These are phyloP conservation scores for Pseudomyrmex sp. DNA, from an alignment of 1,140 invertebrate genomes.

Conservation along the genomic window DNA sequence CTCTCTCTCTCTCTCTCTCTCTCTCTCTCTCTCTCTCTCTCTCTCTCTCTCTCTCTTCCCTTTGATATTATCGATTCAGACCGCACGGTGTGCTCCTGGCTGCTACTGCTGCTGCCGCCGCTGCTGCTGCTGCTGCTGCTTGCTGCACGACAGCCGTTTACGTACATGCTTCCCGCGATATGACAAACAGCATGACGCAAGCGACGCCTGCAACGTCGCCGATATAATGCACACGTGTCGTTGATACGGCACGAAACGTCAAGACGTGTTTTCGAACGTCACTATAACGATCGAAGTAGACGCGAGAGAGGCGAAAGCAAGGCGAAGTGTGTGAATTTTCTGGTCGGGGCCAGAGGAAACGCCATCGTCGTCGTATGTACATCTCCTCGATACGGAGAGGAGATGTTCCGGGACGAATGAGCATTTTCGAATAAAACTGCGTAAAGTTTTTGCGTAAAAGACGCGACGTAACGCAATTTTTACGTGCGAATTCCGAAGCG, in stretches of 20 bases:
- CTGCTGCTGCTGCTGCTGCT: conserved; percentile 25
- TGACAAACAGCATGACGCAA: conserved; percentile 73
- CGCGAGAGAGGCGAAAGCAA: conserved; percentile 2
- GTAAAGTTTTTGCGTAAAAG: too few relatives aligned
- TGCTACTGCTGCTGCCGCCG: conserved; percentile 49
- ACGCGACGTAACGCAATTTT: too few relatives aligned
- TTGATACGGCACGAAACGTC: conserved; percentile 71
- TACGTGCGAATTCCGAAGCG: too few relatives aligned
- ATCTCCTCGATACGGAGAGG: background rate
- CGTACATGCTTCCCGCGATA: conserved; percentile 69
- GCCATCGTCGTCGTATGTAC: background rate
- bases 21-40: too few relatives aligned
- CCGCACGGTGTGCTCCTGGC: conserved; percentile 42
- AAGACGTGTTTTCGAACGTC: conserved; percentile 56
- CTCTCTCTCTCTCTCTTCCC: conserved; percentile 13
- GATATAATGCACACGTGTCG: conserved; percentile 60
- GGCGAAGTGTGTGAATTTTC: conserved; percentile 39
- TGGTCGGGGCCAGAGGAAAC: conserved; percentile 11
- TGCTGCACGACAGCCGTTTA: conserved; percentile 72
- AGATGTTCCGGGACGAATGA: too few relatives aligned
- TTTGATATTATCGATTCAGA: conserved; percentile 71
- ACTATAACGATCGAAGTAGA: conserved; percentile 20
- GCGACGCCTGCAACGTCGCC: conserved; percentile 55
- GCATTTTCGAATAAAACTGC: too few relatives aligned
- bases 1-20: too few relatives aligned